Evolutionary conservation across 2,113 vertebrate genomes (phyloP).

Genomic region (Eulacestoma nigropectus): DNA sequence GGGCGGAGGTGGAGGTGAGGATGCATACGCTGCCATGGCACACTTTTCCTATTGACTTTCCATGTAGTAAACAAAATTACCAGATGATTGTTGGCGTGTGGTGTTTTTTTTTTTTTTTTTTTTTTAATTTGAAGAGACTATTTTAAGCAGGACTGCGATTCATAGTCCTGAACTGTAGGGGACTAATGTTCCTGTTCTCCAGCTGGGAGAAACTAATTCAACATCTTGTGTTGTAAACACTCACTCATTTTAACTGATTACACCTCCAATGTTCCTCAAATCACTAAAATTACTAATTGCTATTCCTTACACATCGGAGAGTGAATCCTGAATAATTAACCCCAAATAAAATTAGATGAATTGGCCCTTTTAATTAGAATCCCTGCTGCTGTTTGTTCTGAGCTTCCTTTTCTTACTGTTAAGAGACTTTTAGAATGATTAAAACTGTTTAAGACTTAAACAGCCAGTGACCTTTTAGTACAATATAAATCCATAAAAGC

Average conservation of each 20-base stretch:
- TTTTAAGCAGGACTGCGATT: slow-evolving; percentile 63
- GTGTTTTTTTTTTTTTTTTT: neutral
- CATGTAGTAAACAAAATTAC: slow-evolving; percentile 43
- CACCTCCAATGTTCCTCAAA: slow-evolving; percentile 86
- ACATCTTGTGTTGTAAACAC: slow-evolving; percentile 80
- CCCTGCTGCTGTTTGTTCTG: slow-evolving; percentile 87
- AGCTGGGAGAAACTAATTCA: slow-evolving; percentile 79
- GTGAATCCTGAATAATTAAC: slow-evolving; percentile 92
- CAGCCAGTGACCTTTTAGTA: slow-evolving; percentile 82
- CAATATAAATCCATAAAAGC: slow-evolving; percentile 77
- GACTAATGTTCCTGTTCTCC: slow-evolving; percentile 75
- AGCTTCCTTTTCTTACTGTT: slow-evolving; percentile 78
- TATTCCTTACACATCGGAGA: slow-evolving; percentile 89
- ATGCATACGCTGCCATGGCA: neutral
- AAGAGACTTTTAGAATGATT: slow-evolving; percentile 79
- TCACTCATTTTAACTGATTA: slow-evolving; percentile 90
- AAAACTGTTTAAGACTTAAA: slow-evolving; percentile 81
- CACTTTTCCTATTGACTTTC: neutral
- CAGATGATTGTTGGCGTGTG: slow-evolving; percentile 30
- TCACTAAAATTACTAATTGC: slow-evolving; percentile 94
- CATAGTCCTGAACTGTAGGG: slow-evolving; percentile 68
- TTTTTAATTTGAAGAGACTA: slow-evolving; percentile 54
- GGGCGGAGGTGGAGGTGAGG: neutral
- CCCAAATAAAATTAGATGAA: slow-evolving; percentile 93
- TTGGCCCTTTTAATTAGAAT: slow-evolving; percentile 91